Percentiles rank a stretch among this genome's conserved stretches.
These are phyloP conservation scores for Sporophila hypoxantha DNA, from an alignment of 2,113 vertebrate genomes.

Conservation along the genomic window DNA sequence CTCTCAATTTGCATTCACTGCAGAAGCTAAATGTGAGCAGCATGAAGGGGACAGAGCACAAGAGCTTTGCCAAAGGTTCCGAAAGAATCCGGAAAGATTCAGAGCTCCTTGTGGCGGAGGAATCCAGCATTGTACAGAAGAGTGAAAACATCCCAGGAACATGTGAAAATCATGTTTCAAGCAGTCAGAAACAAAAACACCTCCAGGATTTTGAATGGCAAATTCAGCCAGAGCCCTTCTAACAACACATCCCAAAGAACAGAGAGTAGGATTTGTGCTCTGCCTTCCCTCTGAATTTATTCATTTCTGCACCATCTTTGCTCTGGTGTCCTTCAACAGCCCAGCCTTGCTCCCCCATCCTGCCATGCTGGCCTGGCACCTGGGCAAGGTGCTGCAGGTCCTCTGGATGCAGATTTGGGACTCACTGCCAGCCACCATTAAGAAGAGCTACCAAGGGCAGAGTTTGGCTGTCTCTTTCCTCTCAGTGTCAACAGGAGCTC, in stretches of 20 bases:
- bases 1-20: background rate
- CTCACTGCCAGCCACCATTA: rapidly evolving
- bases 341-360: background rate
- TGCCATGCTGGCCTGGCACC: background rate
- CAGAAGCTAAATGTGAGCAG: background rate
- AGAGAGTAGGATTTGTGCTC: background rate
- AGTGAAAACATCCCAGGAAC: background rate
- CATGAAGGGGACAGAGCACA: background rate
- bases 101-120: background rate
- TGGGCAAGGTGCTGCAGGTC: background rate
- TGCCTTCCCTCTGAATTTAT: background rate
- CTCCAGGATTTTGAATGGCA: rapidly evolving
- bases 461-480: background rate
- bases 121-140: background rate
- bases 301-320: background rate
- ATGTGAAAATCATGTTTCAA: background rate
- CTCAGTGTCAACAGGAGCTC: background rate
- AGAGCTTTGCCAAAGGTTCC: background rate
- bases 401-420: background rate
- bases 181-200: background rate
- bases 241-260: background rate
- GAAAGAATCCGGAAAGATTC: background rate
- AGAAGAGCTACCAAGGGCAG: background rate
- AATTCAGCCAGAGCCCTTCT: background rate
- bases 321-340: background rate